Percentiles rank a stretch among this genome's conserved stretches.
Evolutionary conservation across 2,888 invertebrate species (phyloP).

Genomic region (Spodoptera exigua): DNA sequence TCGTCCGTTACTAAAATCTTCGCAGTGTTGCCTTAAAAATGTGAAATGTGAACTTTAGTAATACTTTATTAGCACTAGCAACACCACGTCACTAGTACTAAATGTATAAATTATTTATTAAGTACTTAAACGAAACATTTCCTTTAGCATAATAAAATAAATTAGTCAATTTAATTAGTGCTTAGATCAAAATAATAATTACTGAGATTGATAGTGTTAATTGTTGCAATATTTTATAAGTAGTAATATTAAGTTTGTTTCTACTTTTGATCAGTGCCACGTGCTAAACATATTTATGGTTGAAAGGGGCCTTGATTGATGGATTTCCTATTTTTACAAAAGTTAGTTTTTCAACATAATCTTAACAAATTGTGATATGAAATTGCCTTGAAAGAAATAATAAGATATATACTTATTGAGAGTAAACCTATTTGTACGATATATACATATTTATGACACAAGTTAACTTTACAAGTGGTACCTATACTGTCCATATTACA

Average conservation of each 20-base stretch:
- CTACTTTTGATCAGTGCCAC: slow-evolving; percentile 68
- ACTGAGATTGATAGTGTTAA: slow-evolving; percentile 79
- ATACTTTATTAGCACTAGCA: slow-evolving; percentile 51
- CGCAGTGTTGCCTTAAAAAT: slow-evolving; percentile 25
- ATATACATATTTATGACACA: slow-evolving; percentile 23
- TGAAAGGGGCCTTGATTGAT: slow-evolving; percentile 53
- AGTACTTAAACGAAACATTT: slow-evolving; percentile 60
- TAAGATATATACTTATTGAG: slow-evolving; percentile 51
- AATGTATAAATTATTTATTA: slow-evolving; percentile 62
- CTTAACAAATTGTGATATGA: slow-evolving; percentile 78
- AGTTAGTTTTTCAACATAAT: slow-evolving; percentile 54
- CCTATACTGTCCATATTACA: slow-evolving; percentile 69
- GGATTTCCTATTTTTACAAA: slow-evolving; percentile 56
- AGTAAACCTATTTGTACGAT: slow-evolving; percentile 42
- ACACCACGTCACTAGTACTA: slow-evolving; percentile 65
- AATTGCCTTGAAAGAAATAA: slow-evolving; percentile 73
- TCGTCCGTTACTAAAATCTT: slow-evolving; percentile 44
- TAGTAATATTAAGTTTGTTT: slow-evolving; percentile 63
- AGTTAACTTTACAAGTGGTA: slow-evolving; percentile 65
- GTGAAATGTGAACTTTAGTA: slow-evolving; percentile 23
- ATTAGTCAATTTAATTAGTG: slow-evolving; percentile 80
- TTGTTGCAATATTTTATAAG: slow-evolving; percentile 74
- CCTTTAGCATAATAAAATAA: slow-evolving; percentile 78
- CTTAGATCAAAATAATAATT: slow-evolving; percentile 67
- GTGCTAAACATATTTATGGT: slow-evolving; percentile 52